Base-by-base conservation (phyloP, 2,888 invertebrate species). In the Nesidiocoris tenuis region DNA sequence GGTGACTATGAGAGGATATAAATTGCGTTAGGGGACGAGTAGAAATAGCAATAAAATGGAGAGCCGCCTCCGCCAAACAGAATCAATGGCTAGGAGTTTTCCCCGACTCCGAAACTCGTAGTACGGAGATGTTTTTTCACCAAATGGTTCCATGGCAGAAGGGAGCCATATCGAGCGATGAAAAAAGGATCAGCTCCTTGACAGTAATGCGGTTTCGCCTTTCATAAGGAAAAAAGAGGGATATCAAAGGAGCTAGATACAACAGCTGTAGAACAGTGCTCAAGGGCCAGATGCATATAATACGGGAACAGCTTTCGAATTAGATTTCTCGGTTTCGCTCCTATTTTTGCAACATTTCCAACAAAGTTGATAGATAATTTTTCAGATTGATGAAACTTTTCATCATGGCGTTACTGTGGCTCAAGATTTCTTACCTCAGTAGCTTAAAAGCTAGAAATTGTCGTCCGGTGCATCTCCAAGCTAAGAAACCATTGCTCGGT, bases 11-110 rank as follows among this genome's bases (percentile, higher is more conserved):
- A 12, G 19, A 65, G 65, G 21, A 39, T 39, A 65, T 65, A 65
- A 65, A 65, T 65, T n/a, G 65, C 65, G 54, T 65, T 17, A 39
- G 54, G 39, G 39, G 3, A 9, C n/a, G 39, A 39, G 54, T 25
- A 24, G 54, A 39, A 65, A 65, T 39, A 65, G 39, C 65, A 39
- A 65, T 65, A 65, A 39, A 65, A 65, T 39, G 65, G 65, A 65
- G 54, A 65, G 39, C 54, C 39, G 39, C 65, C 12, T 39, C 39
- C 65, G 25, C 39, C 2, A 39, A 12, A 39, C 65, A 18, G 54
- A 65, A 65, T 65, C 65, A 65, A 39, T 39, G 39, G 39, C 39
- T 39, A n/a, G n/a, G n/a, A n/a, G n/a, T n/a, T n/a, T 12, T 39
- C 39, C 39, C 39, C 39, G 39, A 39, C 39, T 39, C 39, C 12